Percentiles rank a stretch among this genome's conserved stretches.
Conservation (phyloP, 2,113 vertebrate species). For the Corythoichthys intestinalis region DNA sequence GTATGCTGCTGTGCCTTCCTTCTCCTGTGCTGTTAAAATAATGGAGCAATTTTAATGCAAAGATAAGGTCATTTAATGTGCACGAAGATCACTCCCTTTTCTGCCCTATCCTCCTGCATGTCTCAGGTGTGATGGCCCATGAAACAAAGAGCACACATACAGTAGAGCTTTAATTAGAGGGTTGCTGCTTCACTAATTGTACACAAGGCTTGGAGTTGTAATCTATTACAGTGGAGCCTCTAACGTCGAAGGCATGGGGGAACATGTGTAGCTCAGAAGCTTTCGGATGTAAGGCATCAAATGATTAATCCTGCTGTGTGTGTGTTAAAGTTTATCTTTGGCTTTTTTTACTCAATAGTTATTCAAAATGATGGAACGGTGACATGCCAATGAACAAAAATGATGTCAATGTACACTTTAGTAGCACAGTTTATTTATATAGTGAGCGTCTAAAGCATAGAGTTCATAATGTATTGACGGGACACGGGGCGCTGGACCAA, state of each 20-base stretch:
- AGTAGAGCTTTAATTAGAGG: constrained; percentile 32
- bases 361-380: neutral
- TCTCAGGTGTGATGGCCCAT: constrained; percentile 66
- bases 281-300: neutral
- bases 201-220: neutral
- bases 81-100: constrained; percentile 63
- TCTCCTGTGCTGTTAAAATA: constrained; percentile 39
- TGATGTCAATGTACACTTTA: neutral
- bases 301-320: neutral
- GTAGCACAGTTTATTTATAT: neutral
- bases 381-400: neutral
- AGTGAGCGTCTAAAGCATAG: neutral
- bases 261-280: neutral
- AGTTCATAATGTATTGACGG: too few species aligned
- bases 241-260: neutral
- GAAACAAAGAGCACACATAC: constrained; percentile 74
- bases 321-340: neutral
- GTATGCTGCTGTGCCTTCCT: constrained; percentile 56
- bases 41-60: constrained; percentile 37
- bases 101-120: constrained; percentile 61
- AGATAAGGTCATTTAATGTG: constrained; percentile 60
- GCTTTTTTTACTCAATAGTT: neutral
- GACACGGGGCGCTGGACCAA: too few species aligned
- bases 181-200: constrained; percentile 18
- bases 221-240: constrained; percentile 1